phyloP scores from a whole-genome alignment of 2,113 vertebrate species.

The Lontra canadensis region DNA sequence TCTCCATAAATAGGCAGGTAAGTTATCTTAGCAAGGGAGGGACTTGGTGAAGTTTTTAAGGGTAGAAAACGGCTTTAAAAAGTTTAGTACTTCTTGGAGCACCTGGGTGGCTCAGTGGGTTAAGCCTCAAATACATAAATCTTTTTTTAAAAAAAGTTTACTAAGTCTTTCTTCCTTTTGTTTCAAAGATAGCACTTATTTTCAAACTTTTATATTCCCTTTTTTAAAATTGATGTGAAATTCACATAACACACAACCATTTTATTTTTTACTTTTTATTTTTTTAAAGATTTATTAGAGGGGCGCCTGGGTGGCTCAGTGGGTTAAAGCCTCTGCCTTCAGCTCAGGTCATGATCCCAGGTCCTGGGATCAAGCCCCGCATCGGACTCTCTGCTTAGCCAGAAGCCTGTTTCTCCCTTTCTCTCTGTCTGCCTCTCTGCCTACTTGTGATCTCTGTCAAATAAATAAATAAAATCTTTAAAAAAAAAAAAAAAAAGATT shows the following conservation, averaged over 20 bases:
- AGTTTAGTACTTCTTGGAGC: neutral
- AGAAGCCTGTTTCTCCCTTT: too few species aligned
- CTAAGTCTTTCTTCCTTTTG: neutral
- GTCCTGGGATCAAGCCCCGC: too few species aligned
- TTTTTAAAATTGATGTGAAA: conserved; percentile 20
- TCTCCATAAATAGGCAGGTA: neutral
- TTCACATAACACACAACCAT: neutral
- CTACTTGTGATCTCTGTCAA: too few species aligned
- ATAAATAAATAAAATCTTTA: too few species aligned
- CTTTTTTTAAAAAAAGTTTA: neutral
- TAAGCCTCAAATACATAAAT: too few species aligned
- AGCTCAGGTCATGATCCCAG: too few species aligned
- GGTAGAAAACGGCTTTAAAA: conserved; percentile 14
- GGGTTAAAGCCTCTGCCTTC: too few species aligned
- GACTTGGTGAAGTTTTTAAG: conserved; percentile 23
- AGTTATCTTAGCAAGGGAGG: neutral
- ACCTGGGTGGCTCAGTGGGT: too few species aligned
- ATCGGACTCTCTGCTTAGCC: too few species aligned
- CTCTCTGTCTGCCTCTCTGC: too few species aligned
- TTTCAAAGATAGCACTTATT: neutral
- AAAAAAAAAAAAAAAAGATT: neutral
- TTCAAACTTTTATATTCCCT: neutral
- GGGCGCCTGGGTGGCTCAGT: too few species aligned
- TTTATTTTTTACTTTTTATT: neutral
- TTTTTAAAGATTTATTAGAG: neutral